These are phyloP conservation scores for Synergus umbraculus DNA, from an alignment of 2,888 invertebrate species.

Conservation along the genomic window DNA sequence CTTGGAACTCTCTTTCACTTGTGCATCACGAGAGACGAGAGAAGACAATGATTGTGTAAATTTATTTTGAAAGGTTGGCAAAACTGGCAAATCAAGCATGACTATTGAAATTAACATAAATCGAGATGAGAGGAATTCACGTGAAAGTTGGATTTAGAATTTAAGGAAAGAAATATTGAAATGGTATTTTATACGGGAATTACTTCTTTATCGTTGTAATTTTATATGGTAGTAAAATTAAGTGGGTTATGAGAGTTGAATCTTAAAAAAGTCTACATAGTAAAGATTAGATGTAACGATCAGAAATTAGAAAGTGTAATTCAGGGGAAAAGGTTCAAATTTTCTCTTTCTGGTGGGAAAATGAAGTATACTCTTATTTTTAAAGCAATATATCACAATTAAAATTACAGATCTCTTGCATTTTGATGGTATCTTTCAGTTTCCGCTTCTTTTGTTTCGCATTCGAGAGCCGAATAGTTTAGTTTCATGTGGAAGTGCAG, in stretches of 20 bases:
- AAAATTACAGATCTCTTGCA: constrained; percentile 15
- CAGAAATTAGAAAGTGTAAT: neutral
- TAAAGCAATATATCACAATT: neutral
- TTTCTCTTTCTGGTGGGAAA: constrained; percentile 9
- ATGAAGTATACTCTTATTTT: constrained; percentile 20
- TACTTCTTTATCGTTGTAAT: neutral
- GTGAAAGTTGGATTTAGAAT: neutral
- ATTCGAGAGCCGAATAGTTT: neutral
- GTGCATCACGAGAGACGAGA: neutral
- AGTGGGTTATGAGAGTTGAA: neutral
- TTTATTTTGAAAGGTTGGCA: neutral
- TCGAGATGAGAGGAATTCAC: neutral
- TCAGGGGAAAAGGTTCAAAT: constrained; percentile 27
- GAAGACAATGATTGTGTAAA: neutral
- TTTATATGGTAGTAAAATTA: constrained; percentile 11
- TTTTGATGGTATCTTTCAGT: constrained; percentile 35
- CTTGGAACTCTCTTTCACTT: neutral
- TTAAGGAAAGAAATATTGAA: neutral
- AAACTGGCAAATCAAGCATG: neutral
- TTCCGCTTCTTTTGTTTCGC: constrained; percentile 28
- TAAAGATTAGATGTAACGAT: constrained; percentile 1
- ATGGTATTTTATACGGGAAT: neutral
- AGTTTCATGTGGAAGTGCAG: neutral
- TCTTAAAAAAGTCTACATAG: neutral
- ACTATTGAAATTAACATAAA: neutral